A percentile compares a stretch with the other conserved stretches of the same genome.
phyloP scores from a whole-genome alignment of 2,113 vertebrate species.

The Melanocharis versteri region DNA sequence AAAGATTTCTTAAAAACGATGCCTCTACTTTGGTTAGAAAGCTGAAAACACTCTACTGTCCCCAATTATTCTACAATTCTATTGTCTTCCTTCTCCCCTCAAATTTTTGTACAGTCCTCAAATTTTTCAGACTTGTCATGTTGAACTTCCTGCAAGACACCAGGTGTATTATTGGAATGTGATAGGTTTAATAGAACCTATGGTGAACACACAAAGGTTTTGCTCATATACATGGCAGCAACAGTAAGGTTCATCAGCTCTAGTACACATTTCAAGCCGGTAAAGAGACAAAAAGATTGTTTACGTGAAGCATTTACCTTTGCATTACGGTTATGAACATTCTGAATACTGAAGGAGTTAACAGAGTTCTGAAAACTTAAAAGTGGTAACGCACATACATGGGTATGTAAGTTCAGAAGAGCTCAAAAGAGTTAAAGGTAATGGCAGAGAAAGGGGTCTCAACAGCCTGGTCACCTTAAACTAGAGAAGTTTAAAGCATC shows the following conservation, averaged over 20 bases:
- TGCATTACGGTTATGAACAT: background rate
- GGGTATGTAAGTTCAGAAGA: background rate
- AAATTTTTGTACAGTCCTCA: background rate
- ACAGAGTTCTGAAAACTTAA: background rate
- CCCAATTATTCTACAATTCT: background rate
- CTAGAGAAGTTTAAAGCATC: constrained; percentile 69
- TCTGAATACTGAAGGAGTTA: background rate
- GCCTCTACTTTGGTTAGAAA: constrained; percentile 39
- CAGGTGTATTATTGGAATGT: too few species aligned
- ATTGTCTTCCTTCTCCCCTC: background rate
- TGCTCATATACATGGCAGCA: background rate
- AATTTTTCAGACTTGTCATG: background rate
- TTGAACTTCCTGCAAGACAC: background rate
- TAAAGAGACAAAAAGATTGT: background rate
- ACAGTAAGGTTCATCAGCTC: background rate
- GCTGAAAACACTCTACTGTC: background rate
- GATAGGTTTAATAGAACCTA: too few species aligned
- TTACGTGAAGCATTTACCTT: background rate
- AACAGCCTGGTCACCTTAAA: constrained; percentile 57
- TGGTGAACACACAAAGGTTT: background rate
- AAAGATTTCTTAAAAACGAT: constrained; percentile 16
- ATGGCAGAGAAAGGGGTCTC: constrained; percentile 39
- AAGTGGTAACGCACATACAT: background rate
- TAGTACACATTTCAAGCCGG: background rate
- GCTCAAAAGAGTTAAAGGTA: constrained; percentile 10